phyloP scores from a whole-genome alignment of 2,113 vertebrate species.

The Aix galericulata region DNA sequence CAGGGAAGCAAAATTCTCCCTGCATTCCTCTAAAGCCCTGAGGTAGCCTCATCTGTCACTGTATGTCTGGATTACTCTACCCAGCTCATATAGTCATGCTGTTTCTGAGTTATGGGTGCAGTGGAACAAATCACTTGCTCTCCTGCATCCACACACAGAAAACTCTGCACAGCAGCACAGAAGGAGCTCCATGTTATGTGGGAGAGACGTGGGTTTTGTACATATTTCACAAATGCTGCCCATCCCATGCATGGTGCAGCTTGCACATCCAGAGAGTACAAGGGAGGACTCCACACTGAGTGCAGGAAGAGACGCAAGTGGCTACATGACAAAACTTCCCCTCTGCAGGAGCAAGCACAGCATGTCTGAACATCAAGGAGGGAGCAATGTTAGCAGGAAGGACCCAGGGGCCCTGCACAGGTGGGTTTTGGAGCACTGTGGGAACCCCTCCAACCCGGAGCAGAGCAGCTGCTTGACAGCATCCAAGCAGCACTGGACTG shows the following conservation, averaged over 20 bases:
- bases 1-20: not conserved
- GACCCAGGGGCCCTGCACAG: not conserved
- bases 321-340: fast-evolving
- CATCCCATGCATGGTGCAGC: not conserved
- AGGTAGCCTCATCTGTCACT: not conserved
- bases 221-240: not conserved
- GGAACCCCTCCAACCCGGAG: not conserved
- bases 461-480: not conserved
- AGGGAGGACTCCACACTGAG: not conserved
- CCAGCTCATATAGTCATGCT: not conserved
- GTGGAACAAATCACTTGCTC: not conserved
- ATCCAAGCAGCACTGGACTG: not conserved
- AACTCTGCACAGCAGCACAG: not conserved
- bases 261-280: not conserved
- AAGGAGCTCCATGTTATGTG: not conserved
- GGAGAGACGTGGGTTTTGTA: not conserved
- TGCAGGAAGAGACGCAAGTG: not conserved
- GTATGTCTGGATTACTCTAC: not conserved
- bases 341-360: not conserved
- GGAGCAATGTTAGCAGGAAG: not conserved
- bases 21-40: not conserved
- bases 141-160: not conserved
- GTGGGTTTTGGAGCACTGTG: not conserved
- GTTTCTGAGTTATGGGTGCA: not conserved
- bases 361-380: not conserved